Evolutionary conservation across 2,888 invertebrate genomes (phyloP).

Genomic region (Cenopis cana): DNA sequence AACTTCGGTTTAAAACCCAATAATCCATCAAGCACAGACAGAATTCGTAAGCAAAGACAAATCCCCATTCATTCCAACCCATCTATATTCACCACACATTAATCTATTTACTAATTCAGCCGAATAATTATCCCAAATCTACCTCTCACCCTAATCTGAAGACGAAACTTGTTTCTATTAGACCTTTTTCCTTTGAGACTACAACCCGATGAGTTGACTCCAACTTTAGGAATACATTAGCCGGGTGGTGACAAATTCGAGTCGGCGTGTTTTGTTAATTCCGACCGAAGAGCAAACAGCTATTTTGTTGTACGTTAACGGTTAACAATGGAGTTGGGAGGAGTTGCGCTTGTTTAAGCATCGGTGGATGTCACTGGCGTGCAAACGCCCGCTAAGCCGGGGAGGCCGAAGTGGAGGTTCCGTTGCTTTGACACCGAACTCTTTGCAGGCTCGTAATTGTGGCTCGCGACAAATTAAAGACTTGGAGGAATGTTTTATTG

Average conservation of each 20-base stretch:
- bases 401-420: conserved; percentile 15
- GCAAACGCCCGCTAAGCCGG: conserved; percentile 5
- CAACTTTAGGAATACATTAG: conserved; percentile 43
- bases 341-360: conserved; percentile 1
- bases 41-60: conserved; percentile 14
- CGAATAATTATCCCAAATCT: conserved; percentile 42
- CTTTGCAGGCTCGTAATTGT: conserved; percentile 37
- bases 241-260: conserved; percentile 40
- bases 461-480: conserved; percentile 41
- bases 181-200: conserved; percentile 42
- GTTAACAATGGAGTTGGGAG: conserved; percentile 18
- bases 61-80: conserved; percentile 29
- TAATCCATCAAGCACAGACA: conserved; percentile 11
- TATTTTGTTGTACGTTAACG: conserved; percentile 17
- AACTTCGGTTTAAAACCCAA: neutral
- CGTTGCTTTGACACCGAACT: conserved; percentile 42
- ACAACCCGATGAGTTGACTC: conserved; percentile 38
- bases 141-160: conserved; percentile 41
- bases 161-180: conserved; percentile 44
- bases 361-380: conserved; percentile 10
- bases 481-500: conserved; percentile 39
- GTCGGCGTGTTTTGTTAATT: conserved; percentile 38
- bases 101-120: conserved; percentile 43
- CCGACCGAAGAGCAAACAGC: conserved; percentile 8
- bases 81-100: conserved; percentile 44